Conservation (phyloP, 2,113 vertebrate species). For the Microtus oregoni region DNA sequence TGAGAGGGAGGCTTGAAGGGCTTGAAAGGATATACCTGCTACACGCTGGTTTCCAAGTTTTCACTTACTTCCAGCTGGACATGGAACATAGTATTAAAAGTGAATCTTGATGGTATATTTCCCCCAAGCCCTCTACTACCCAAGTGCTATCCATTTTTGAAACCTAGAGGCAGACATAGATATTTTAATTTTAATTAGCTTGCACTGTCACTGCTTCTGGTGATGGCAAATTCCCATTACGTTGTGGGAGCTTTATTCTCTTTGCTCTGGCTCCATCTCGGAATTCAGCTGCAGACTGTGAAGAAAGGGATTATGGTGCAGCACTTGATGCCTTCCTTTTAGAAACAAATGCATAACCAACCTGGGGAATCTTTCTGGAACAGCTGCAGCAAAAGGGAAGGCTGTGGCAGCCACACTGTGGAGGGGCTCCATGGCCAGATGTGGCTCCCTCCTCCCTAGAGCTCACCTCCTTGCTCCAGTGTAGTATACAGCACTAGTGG, state of each 20-base stretch:
- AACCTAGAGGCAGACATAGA: not conserved
- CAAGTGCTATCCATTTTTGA: not conserved
- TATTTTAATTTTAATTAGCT: constrained; percentile 59
- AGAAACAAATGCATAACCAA: constrained; percentile 27
- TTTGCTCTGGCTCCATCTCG: not conserved
- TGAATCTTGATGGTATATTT: constrained; percentile 31
- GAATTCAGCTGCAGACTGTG: not conserved
- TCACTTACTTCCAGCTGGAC: constrained; percentile 7
- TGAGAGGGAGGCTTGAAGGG: not conserved
- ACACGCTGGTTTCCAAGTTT: not conserved
- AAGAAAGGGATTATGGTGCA: constrained; percentile 9
- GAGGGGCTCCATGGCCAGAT: not conserved
- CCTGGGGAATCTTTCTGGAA: not conserved
- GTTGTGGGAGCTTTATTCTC: not conserved
- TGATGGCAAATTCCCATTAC: not conserved
- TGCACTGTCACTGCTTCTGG: constrained; percentile 22
- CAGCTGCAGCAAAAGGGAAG: not conserved
- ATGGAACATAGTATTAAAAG: constrained; percentile 44
- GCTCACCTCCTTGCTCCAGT: not conserved
- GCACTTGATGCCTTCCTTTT: not conserved
- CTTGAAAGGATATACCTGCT: not conserved
- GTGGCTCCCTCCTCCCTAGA: not conserved
- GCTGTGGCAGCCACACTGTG: not conserved
- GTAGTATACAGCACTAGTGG: not conserved
- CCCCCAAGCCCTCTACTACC: not conserved